These are phyloP conservation scores for Pterobdella sp. DNA, from an alignment of 2,888 invertebrate species.

Conservation along the genomic window DNA sequence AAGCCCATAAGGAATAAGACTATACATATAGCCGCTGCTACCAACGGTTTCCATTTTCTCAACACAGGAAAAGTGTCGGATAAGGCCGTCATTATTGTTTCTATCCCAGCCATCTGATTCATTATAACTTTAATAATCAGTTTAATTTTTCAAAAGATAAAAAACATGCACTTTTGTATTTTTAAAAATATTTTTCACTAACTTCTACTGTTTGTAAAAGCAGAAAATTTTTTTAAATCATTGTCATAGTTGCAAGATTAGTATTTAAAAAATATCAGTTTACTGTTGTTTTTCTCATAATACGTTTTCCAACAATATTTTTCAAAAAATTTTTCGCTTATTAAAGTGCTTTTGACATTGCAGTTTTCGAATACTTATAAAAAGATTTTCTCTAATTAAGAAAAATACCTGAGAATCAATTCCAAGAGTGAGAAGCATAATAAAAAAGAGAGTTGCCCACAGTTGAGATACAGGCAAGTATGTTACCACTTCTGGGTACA, in stretches of 20 bases:
- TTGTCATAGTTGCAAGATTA: not conserved
- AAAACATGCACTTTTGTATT: too few species aligned
- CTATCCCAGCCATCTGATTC: constrained; percentile 38
- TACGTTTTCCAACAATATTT: too few species aligned
- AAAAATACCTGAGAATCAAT: constrained; percentile 37
- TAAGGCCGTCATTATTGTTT: constrained; percentile 37
- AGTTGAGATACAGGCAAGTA: constrained; percentile 43
- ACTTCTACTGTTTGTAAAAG: too few species aligned
- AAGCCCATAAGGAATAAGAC: constrained; percentile 35
- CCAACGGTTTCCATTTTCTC: constrained; percentile 27
- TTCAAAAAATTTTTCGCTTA: too few species aligned
- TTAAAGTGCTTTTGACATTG: too few species aligned
- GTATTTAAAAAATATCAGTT: not conserved
- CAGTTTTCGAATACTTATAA: not conserved
- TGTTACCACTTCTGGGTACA: constrained; percentile 46
- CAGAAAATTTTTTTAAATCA: not conserved
- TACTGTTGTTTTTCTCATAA: not conserved
- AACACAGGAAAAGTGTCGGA: constrained; percentile 32
- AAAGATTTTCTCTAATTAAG: not conserved
- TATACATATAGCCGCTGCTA: constrained; percentile 31
- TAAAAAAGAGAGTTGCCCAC: constrained; percentile 45
- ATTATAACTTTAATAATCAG: too few species aligned
- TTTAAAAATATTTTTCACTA: too few species aligned
- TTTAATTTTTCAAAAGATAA: too few species aligned
- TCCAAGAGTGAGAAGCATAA: constrained; percentile 39